These are phyloP conservation scores for Gouania willdenowi DNA, from an alignment of 2,797 vertebrate species.

Conservation along the genomic window DNA sequence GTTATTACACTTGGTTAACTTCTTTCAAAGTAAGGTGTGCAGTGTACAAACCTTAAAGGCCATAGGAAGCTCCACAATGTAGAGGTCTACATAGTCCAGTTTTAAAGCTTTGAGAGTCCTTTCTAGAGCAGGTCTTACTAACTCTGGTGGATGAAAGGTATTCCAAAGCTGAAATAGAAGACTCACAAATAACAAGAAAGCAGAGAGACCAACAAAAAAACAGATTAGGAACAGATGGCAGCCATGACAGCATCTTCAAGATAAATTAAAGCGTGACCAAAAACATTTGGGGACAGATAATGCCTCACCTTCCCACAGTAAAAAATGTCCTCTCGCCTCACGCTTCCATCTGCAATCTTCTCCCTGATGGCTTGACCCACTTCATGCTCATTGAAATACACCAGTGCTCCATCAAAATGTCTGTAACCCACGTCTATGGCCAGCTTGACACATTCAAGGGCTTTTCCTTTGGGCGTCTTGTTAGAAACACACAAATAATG, in stretches of 20 bases:
- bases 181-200: too few species aligned
- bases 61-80: constrained; percentile 89
- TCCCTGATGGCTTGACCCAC: constrained; percentile 88
- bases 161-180: constrained; percentile 84
- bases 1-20: too few species aligned
- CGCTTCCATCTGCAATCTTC: constrained; percentile 87
- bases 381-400: constrained; percentile 90
- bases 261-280: background rate
- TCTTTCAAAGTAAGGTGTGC: too few species aligned
- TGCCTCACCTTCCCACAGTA: constrained; percentile 90
- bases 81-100: constrained; percentile 91
- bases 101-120: constrained; percentile 79
- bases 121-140: constrained; percentile 84
- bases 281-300: background rate
- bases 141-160: constrained; percentile 80
- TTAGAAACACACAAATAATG: too few species aligned
- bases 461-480: constrained; percentile 81
- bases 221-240: too few species aligned
- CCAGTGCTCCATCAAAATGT: constrained; percentile 86
- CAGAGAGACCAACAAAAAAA: background rate
- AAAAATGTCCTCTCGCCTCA: constrained; percentile 88
- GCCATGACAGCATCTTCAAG: background rate
- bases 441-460: constrained; percentile 77
- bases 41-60: constrained; percentile 83
- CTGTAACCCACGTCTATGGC: constrained; percentile 90